Percentiles rank a stretch among this genome's conserved stretches.
Conservation (phyloP, 1,140 invertebrate species). For the Platyscapa corneri region DNA sequence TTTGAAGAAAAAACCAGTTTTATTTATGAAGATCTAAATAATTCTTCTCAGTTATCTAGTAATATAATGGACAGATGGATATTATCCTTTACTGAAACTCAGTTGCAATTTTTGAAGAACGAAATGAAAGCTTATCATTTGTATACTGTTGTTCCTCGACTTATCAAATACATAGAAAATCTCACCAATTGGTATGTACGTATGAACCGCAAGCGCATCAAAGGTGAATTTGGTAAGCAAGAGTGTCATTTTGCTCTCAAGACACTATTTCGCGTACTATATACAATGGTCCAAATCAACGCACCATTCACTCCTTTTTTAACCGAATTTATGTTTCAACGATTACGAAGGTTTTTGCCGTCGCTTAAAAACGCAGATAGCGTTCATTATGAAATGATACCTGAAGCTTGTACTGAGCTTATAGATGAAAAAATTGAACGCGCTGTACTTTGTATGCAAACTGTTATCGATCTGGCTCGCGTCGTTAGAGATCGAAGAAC, state of each 20-base stretch:
- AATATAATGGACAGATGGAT: constrained; percentile 99
- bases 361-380: constrained; percentile 77
- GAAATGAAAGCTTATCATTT: constrained; percentile 97
- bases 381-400: constrained; percentile 93
- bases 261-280: constrained; percentile 91
- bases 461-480: constrained; percentile 94
- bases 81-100: constrained; percentile 94
- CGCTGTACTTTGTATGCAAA: constrained; percentile 94
- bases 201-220: constrained; percentile 95
- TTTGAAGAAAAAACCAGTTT: constrained; percentile 81
- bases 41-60: constrained; percentile 65
- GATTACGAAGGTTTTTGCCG: constrained; percentile 78
- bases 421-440: constrained; percentile 93
- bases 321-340: constrained; percentile 96
- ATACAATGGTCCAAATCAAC: constrained; percentile 93
- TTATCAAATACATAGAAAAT: constrained; percentile 98
- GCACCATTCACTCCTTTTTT: constrained; percentile 98
- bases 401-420: constrained; percentile 80
- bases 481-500: constrained; percentile 94
- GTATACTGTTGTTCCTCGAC: constrained; percentile 94
- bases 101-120: constrained; percentile 89
- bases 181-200: constrained; percentile 99
- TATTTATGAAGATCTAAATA: constrained; percentile 77
- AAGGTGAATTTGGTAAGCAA: constrained; percentile 84
- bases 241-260: constrained; percentile 91